A percentile compares a stretch with the other conserved stretches of the same genome.
phyloP scores from a whole-genome alignment of 2,888 invertebrate species.

The Brenthis hecate region DNA sequence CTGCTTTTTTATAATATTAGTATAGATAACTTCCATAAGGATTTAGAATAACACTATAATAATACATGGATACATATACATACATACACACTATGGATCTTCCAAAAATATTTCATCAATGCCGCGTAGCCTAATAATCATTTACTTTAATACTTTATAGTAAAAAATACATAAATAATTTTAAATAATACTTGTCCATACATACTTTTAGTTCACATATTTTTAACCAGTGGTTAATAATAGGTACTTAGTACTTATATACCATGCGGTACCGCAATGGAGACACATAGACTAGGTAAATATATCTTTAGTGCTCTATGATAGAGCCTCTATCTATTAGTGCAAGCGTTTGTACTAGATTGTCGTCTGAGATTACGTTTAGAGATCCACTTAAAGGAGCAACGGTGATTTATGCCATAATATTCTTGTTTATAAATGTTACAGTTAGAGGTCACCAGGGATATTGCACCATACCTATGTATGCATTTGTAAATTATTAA shows the following conservation, averaged over 20 bases:
- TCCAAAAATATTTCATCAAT: too few species aligned
- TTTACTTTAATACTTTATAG: too few species aligned
- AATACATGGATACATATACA: too few species aligned
- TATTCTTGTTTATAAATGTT: conserved; percentile 16
- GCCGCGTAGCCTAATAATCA: too few species aligned
- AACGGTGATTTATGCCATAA: conserved; percentile 39
- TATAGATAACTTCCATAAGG: too few species aligned
- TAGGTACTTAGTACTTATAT: background rate
- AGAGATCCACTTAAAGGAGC: conserved; percentile 47
- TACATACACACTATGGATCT: too few species aligned
- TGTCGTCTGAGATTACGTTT: conserved; percentile 24
- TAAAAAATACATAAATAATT: too few species aligned
- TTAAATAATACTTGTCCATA: too few species aligned
- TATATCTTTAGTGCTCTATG: background rate
- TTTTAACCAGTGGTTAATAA: too few species aligned
- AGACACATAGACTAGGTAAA: background rate
- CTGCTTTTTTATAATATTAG: too few species aligned
- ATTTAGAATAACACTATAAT: too few species aligned
- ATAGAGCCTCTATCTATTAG: conserved; percentile 5
- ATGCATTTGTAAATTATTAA: background rate
- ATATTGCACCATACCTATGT: background rate
- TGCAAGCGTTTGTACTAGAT: conserved; percentile 24
- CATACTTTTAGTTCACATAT: too few species aligned
- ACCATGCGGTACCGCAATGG: background rate
- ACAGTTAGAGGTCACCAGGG: conserved; percentile 17